Conservation (phyloP, 2,113 vertebrate species). For the Psophia crepitans region DNA sequence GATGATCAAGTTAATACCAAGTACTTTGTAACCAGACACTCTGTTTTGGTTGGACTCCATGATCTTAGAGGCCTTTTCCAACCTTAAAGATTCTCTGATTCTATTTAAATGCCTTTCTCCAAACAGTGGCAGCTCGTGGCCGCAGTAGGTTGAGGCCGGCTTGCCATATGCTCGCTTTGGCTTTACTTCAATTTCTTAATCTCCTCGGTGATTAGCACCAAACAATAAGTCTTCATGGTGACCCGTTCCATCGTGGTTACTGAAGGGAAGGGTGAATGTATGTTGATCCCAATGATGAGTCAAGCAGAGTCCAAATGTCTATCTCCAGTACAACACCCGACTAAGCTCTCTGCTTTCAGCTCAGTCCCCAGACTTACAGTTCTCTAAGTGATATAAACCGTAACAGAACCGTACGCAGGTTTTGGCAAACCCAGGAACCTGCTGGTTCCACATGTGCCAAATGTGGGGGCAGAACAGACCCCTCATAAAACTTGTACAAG, state of each 20-base stretch:
- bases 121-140: not conserved
- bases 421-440: not conserved
- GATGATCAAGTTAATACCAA: not conserved
- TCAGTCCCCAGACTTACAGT: not conserved
- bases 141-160: not conserved
- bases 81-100: too few relatives aligned
- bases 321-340: accelerated
- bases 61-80: too few relatives aligned
- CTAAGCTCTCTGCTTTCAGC: not conserved
- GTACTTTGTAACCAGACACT: not conserved
- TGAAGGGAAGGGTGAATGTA: not conserved
- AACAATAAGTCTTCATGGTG: not conserved
- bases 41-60: too few relatives aligned
- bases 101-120: not conserved
- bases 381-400: not conserved
- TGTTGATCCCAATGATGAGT: not conserved
- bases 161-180: not conserved
- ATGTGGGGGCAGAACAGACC: not conserved
- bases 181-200: not conserved
- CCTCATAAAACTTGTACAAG: not conserved
- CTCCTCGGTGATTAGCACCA: not conserved
- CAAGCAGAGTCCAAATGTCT: not conserved
- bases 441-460: not conserved
- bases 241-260: not conserved
- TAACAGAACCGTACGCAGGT: accelerated